A percentile compares a stretch with the other conserved stretches of the same genome.
phyloP scores from a whole-genome alignment of 1,140 invertebrate genomes.

The Chlorops oryzae region DNA sequence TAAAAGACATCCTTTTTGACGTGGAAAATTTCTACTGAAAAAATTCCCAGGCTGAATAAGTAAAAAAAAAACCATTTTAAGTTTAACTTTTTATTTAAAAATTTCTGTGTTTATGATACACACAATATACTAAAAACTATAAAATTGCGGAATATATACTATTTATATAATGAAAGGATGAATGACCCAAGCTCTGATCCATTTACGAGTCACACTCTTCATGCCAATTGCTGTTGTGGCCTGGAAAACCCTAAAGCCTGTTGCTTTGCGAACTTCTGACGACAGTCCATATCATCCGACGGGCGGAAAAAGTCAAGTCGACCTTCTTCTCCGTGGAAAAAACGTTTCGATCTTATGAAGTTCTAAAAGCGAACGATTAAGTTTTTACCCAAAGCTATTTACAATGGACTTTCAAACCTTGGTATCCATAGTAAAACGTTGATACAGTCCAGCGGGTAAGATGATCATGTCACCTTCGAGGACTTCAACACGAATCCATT shows the following conservation, averaged over 20 bases:
- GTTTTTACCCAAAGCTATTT: not conserved
- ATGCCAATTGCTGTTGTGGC: too few relatives aligned
- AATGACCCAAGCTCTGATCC: too few relatives aligned
- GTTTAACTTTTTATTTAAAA: too few relatives aligned
- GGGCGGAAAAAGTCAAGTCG: slow-evolving; percentile 88
- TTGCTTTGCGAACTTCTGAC: slow-evolving; percentile 64
- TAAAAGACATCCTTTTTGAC: too few relatives aligned
- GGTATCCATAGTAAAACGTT: slow-evolving; percentile 89
- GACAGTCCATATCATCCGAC: slow-evolving; percentile 73
- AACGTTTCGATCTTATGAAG: slow-evolving; percentile 77
- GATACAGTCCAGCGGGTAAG: slow-evolving; percentile 94
- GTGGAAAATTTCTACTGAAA: too few relatives aligned
- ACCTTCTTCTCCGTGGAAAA: slow-evolving; percentile 87
- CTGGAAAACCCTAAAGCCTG: slow-evolving; percentile 55
- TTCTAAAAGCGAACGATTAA: slow-evolving; percentile 58
- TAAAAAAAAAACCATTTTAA: too few relatives aligned
- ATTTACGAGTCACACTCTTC: too few relatives aligned
- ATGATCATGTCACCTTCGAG: slow-evolving; percentile 82
- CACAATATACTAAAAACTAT: too few relatives aligned
- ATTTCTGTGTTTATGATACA: too few relatives aligned
- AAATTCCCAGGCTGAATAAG: too few relatives aligned
- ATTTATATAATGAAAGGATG: too few relatives aligned
- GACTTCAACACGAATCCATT: slow-evolving; percentile 90
- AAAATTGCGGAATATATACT: too few relatives aligned
- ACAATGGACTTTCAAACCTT: slow-evolving; percentile 58